Evolutionary conservation across 1,140 invertebrate species (phyloP).

Genomic region (Drosophila lowei): DNA sequence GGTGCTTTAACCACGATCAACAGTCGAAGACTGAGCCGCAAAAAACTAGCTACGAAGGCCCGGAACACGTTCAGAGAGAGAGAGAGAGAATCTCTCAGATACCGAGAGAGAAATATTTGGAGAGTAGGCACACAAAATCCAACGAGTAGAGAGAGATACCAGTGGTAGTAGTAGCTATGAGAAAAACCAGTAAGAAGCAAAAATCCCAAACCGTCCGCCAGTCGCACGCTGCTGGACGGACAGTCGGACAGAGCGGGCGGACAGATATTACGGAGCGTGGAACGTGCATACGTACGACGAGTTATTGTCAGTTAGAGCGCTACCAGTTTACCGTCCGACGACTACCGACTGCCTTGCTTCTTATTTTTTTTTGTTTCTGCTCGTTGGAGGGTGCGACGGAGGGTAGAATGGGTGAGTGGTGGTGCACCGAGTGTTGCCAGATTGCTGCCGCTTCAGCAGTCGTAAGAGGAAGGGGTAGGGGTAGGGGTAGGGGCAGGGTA

Average conservation of each 20-base stretch:
- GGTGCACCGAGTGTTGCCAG: slow-evolving; percentile 39
- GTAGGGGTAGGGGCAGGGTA: neutral
- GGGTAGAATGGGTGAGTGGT: slow-evolving; percentile 34
- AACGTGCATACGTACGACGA: slow-evolving; percentile 76
- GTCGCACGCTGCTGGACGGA: slow-evolving; percentile 65
- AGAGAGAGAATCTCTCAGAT: slow-evolving; percentile 2
- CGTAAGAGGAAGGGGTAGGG: neutral
- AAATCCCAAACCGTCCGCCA: slow-evolving; percentile 60
- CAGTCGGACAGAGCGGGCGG: slow-evolving; percentile 48
- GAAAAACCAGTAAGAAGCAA: slow-evolving; percentile 58
- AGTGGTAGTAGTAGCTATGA: neutral
- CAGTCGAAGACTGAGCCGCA: slow-evolving; percentile 80
- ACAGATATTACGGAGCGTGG: slow-evolving; percentile 62
- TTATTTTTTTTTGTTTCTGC: slow-evolving; percentile 3
- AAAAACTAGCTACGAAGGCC: slow-evolving; percentile 28
- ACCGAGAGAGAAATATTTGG: too few relatives aligned
- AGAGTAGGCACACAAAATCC: neutral
- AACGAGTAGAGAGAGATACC: slow-evolving; percentile 26
- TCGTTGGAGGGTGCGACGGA: slow-evolving; percentile 12
- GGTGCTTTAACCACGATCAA: slow-evolving; percentile 81
- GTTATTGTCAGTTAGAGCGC: slow-evolving; percentile 82
- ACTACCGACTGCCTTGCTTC: slow-evolving; percentile 38
- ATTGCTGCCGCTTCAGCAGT: slow-evolving; percentile 18
- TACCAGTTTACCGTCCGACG: slow-evolving; percentile 79
- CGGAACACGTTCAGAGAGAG: slow-evolving; percentile 21